phyloP scores from a whole-genome alignment of 2,113 vertebrate genomes.

The Tursiops truncatus region DNA sequence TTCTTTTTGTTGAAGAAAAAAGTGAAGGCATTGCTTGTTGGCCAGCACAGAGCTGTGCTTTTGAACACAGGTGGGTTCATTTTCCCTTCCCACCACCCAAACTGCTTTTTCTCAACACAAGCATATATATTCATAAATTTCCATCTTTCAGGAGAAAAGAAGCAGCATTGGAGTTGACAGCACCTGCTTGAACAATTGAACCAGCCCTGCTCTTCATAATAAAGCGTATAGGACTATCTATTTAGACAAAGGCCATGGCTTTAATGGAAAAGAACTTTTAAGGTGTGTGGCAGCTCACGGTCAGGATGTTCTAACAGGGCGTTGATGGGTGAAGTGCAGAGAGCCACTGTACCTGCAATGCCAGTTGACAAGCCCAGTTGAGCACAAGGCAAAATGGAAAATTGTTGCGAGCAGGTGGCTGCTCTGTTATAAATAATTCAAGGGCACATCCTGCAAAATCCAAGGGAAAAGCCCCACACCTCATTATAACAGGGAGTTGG shows the following conservation, averaged over 20 bases:
- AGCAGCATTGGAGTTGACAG: neutral
- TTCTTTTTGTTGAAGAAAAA: constrained; percentile 71
- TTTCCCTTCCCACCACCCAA: neutral
- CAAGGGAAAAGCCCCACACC: constrained; percentile 74
- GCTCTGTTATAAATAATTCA: constrained; percentile 72
- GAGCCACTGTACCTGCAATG: neutral
- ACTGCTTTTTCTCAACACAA: constrained; percentile 51
- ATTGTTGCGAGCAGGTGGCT: constrained; percentile 60
- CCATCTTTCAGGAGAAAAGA: constrained; percentile 32
- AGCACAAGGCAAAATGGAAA: constrained; percentile 66
- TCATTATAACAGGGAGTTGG: constrained; percentile 77
- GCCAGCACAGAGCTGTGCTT: constrained; percentile 27
- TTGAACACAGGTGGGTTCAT: neutral
- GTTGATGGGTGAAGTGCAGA: neutral
- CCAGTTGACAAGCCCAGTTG: constrained; percentile 23
- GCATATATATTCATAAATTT: constrained; percentile 58
- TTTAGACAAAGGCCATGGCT: neutral
- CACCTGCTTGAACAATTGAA: constrained; percentile 24
- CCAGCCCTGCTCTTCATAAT: neutral
- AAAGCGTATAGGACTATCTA: neutral
- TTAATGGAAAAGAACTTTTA: neutral
- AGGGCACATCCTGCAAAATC: constrained; percentile 73
- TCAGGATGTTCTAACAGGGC: neutral
- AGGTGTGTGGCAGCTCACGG: neutral
- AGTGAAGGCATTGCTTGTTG: constrained; percentile 32